Base-by-base conservation (phyloP, 2,113 vertebrate species). In the Peromyscus maniculatus region DNA sequence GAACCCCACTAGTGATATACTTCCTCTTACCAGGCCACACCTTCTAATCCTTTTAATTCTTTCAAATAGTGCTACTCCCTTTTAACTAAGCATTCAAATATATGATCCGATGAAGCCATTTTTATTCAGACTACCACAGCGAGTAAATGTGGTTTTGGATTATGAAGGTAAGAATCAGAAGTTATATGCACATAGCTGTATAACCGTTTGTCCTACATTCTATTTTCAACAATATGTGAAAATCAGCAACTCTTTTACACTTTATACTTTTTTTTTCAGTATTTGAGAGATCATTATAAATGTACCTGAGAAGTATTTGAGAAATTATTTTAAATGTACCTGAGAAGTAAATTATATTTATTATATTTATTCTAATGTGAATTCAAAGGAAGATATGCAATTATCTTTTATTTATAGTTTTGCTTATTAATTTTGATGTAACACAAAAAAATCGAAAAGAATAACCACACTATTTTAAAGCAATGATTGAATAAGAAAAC, bases 261-360 rank as follows among this genome's bases (percentile, higher is more conserved):
- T 66, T 89, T 22, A 64, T 64, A 78, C 4, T 7, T 31, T 74
- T 72, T 72, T 74, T 26, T 49, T 49, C 46, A 86, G 12, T 52
- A 71, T 89, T 43, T 94, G n/a, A 21, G 69, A 69, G 3, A 72
- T 49, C 46, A 71, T 66, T 91, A 89, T 79, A 79, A 93, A 86
- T 78, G 6, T 33, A 66, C 12, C 39, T 89, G 72, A 36, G 10
- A 91, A 86, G 12, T 52, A 71, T 89, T 43, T 94, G n/a, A 21
- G 69, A 69, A 2, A 72, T 49, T 57, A 71, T 66, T 93, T 92
- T 79, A 79, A 93, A 86, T 78, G 4, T 33, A 66, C 12, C 39
- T 89, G 72, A 39, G 10, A 91, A 33, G 19, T 49, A 52, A 49
- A 6, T 26, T 15, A 24, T 80, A 87, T 74, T 89, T 24, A 66